phyloP scores from a whole-genome alignment of 2,888 invertebrate genomes.

The Aphodius granarius region DNA sequence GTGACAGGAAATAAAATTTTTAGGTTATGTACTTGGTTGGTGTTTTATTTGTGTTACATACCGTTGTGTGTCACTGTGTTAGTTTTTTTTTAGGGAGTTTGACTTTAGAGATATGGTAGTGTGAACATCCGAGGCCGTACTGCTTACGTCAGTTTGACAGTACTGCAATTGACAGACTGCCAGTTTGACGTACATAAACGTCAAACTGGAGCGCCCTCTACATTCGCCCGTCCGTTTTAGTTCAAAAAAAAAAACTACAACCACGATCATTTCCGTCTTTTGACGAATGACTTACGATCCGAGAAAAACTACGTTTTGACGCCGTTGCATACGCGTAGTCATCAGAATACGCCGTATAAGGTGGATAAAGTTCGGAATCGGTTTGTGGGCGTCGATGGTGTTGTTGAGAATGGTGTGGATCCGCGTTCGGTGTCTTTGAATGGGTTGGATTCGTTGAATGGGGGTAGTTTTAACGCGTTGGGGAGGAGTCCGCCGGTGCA shows the following conservation, averaged over 20 bases:
- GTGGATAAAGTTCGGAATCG: conserved; percentile 9
- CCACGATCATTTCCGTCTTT: too few relatives aligned
- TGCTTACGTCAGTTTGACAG: too few relatives aligned
- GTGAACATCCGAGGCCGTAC: too few relatives aligned
- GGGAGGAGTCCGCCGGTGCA: conserved; percentile 19
- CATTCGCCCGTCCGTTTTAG: too few relatives aligned
- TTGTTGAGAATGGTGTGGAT: conserved; percentile 9
- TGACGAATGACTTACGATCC: conserved; percentile 18
- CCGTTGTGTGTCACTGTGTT: too few relatives aligned
- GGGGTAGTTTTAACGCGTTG: conserved; percentile 22
- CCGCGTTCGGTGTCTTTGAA: conserved; percentile 19
- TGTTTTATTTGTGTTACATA: background rate
- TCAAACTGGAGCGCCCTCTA: too few relatives aligned
- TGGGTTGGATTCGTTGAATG: conserved; percentile 25
- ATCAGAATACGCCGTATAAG: conserved; percentile 23
- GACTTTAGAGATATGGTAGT: too few relatives aligned
- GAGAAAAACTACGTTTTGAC: conserved; percentile 10
- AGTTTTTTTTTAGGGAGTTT: too few relatives aligned
- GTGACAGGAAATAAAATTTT: background rate
- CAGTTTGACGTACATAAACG: too few relatives aligned
- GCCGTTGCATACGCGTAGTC: conserved; percentile 22
- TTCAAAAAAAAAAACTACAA: too few relatives aligned
- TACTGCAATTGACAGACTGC: too few relatives aligned
- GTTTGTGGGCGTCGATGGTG: background rate
- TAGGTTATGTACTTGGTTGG: background rate